Base-by-base conservation (phyloP, 2,797 vertebrate species). In the Sandelia bainsii region DNA sequence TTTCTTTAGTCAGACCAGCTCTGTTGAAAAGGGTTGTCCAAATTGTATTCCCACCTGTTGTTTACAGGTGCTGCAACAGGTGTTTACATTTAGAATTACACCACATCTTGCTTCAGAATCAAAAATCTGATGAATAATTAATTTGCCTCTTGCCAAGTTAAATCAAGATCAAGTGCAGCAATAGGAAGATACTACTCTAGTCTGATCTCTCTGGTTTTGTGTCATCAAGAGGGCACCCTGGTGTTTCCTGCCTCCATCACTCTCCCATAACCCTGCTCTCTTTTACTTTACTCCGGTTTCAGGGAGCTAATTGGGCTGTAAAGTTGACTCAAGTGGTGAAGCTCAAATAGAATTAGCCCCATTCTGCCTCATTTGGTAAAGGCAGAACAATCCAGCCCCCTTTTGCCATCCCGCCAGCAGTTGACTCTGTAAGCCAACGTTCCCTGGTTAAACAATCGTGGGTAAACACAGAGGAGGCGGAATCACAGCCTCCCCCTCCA, bases 351-450 rank as follows among this genome's bases (percentile, higher is more conserved):
- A 90, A 89, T 91, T 88, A 90, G 75, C 79, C 69, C 29, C 8
- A 32, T 89, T 89, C 85, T 81, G 84, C 90, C 86, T 91, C 90
- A 93, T 92, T 92, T 91, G 83, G 69, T 80, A 69, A 58, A 66
- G 54, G 52, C 80, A 75, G 65, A 77, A 80, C 86, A 70, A 86
- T 87, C 69, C 66, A 14, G 52, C 58, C 51, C n/a, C 37, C n/a
- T 40, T 20, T 70, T 62, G 37, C 51, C 2, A 6, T 46, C 48
- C 58, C 13, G 39, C 54, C 16, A 10, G 69, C 50, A 52, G 66
- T 23, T 72, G 16, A 23, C 40, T 63, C 45, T 44, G 72, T 66
- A 56, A 63, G 69, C 50, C n/a, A 37, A 51, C 22, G 48, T 67
- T 79, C 57, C 20, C 69, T 81, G 75, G 77, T 83, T 73, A 73